These are phyloP conservation scores for Ptychodera flava DNA, from an alignment of 35 echinoderm and acorn worm genomes.

Conservation along the genomic window DNA sequence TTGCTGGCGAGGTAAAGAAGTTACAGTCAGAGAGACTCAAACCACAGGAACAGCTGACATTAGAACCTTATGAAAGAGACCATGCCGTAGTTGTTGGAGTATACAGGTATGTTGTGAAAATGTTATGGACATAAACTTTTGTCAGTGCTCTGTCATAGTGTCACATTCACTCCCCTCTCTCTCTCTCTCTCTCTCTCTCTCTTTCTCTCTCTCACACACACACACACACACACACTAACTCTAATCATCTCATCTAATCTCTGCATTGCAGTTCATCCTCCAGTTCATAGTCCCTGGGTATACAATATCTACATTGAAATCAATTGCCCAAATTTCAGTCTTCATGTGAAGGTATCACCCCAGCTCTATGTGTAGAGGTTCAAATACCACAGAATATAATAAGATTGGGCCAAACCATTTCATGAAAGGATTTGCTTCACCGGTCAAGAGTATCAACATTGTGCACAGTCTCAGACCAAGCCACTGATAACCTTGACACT, in stretches of 20 bases:
- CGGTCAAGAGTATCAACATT: too few relatives aligned
- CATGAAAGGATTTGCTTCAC: too few relatives aligned
- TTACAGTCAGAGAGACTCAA: conserved; percentile 82
- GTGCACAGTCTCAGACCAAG: too few relatives aligned
- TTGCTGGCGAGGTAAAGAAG: conserved; percentile 96
- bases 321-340: too few relatives aligned
- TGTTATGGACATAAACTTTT: background rate
- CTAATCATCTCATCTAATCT: background rate
- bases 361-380: too few relatives aligned
- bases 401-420: too few relatives aligned
- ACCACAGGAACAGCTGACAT: conserved; percentile 93
- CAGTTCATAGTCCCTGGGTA: background rate
- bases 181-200: conserved; percentile 8
- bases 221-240: too few relatives aligned
- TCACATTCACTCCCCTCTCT: conserved; percentile 9
- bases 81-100: conserved; percentile 93
- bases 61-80: conserved; percentile 99
- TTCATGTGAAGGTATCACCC: too few relatives aligned
- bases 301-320: too few relatives aligned
- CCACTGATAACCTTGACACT: too few relatives aligned
- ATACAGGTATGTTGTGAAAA: conserved; percentile 53
- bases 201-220: background rate
- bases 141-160: background rate
- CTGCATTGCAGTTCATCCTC: background rate
- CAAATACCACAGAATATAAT: too few relatives aligned